A percentile compares a stretch with the other conserved stretches of the same genome.
phyloP scores from a whole-genome alignment of 2,888 invertebrate genomes.

The Venusia cambrica region DNA sequence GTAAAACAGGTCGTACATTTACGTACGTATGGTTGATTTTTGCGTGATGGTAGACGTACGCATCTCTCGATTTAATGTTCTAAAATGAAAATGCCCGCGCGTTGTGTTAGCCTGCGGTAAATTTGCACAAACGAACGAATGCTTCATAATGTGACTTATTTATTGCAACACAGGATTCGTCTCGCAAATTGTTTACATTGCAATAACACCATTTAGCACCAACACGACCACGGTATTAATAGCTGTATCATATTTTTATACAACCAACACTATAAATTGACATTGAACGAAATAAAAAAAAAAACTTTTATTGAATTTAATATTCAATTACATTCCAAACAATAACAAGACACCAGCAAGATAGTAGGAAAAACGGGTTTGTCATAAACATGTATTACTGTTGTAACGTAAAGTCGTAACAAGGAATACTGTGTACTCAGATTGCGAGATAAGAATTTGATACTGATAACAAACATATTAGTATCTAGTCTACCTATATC shows the following conservation, averaged over 20 bases:
- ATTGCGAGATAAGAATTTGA: constrained; percentile 54
- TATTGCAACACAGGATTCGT: constrained; percentile 53
- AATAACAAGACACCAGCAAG: constrained; percentile 11
- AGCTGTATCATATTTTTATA: too few species aligned
- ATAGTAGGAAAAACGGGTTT: constrained; percentile 28
- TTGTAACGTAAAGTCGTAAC: constrained; percentile 61
- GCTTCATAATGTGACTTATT: constrained; percentile 58
- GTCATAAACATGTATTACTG: constrained; percentile 46
- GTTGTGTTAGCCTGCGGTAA: constrained; percentile 55
- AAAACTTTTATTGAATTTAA: too few species aligned
- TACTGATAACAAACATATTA: constrained; percentile 42
- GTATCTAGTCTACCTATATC: too few species aligned
- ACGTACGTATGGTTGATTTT: constrained; percentile 36
- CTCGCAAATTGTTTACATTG: constrained; percentile 38
- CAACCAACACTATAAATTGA: too few species aligned
- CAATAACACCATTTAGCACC: constrained; percentile 28
- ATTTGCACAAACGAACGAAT: constrained; percentile 59
- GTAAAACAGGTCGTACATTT: constrained; percentile 40
- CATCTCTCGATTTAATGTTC: constrained; percentile 65
- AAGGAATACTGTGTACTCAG: constrained; percentile 62
- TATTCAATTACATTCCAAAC: too few species aligned
- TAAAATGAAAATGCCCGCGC: constrained; percentile 61
- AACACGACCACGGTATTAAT: too few species aligned
- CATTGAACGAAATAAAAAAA: too few species aligned
- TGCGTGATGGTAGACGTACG: constrained; percentile 33